Base-by-base conservation (phyloP, 2,113 vertebrate genomes). In the Nothobranchius furzeri region DNA sequence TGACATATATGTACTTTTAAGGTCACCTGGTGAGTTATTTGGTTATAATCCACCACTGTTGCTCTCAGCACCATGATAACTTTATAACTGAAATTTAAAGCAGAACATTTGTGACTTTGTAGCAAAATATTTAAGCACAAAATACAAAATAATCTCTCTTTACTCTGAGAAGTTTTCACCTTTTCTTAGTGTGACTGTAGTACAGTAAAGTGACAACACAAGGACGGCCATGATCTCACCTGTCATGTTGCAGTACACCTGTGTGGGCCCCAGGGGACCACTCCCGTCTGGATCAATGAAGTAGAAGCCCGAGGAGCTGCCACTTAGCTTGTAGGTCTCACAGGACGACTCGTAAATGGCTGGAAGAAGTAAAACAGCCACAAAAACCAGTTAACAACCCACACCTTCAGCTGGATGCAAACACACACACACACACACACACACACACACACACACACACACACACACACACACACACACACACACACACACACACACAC, bases 231-330 rank as follows among this genome's bases (percentile, higher is more conserved):
- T 60, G 59, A 71, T 35, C 87, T 95, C 91, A 98, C 98, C 98
- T 87, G 96, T 98, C 89, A 98, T 94, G 78, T 99, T 97, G 89
- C 97, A 99, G 88, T 95, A 97, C 2, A 98, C 96, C 37, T 89
- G 93, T 35, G 96, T 78, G 0, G 96, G 94, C 82, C 85, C 93
- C 72, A 98, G 90, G 0, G 95, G 95, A 12, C 98, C 96, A 5
- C 96, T 99, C 75, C 96, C 98, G 80, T 99, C 98, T 0, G 95
- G 93, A 84, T 99, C 98, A 0, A 99, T 93, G 78, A 95, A 93
- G 93, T 95, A 98, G 90, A 94, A 95, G 47, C 95, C 98, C 0
- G 96, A 96, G 0, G 93, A 92, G 87, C 92, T 93, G 61, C 96
- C 98, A 35, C 90, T 94, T 84, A 98, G 94, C 64, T 95, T 91